phyloP scores from a whole-genome alignment of 2,797 vertebrate species.

The Ficedula albicollis region DNA sequence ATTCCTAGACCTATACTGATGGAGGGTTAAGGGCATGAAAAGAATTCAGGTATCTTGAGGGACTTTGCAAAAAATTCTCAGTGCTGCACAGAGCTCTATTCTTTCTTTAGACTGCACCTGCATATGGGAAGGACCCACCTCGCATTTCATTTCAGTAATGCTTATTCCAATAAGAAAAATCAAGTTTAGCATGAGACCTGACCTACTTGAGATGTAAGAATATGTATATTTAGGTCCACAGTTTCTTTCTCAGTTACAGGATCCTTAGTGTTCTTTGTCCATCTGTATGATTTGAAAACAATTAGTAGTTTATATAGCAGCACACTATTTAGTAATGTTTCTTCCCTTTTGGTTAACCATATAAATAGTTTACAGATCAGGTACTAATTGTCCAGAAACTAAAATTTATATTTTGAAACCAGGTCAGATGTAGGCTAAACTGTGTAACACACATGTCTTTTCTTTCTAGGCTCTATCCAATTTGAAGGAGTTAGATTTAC shows the following conservation, averaged over 20 bases:
- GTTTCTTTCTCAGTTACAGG: neutral
- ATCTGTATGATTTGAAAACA: neutral
- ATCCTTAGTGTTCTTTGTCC: neutral
- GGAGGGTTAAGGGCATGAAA: neutral
- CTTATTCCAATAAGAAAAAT: neutral
- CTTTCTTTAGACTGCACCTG: neutral
- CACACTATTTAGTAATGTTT: neutral
- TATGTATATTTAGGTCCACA: neutral
- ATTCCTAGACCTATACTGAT: neutral
- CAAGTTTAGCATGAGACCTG: neutral
- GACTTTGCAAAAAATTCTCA: neutral
- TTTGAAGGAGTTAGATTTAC: neutral
- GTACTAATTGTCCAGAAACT: neutral
- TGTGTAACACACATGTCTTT: neutral
- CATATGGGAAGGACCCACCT: neutral
- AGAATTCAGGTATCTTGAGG: accelerated
- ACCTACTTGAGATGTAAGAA: neutral
- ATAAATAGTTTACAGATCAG: neutral
- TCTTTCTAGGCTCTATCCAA: neutral
- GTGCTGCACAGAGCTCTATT: neutral
- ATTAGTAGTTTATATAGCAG: neutral
- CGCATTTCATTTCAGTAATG: neutral
- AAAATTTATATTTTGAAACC: neutral
- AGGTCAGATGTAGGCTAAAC: neutral
- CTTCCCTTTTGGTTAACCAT: neutral